phyloP scores from a whole-genome alignment of 1,140 invertebrate species.

The Chironomus tepperi region DNA sequence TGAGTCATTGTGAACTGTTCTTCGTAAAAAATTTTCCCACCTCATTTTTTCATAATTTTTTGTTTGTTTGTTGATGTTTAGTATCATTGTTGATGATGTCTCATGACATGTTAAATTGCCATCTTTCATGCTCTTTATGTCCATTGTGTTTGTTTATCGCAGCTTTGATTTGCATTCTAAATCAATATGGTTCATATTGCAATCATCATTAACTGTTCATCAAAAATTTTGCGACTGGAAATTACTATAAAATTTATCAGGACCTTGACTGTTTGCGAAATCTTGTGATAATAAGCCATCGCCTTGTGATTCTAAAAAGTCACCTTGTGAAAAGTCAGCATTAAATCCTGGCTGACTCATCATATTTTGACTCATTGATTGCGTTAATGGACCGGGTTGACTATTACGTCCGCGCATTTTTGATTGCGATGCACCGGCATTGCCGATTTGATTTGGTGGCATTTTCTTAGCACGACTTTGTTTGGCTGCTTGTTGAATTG shows the following conservation, averaged over 20 bases:
- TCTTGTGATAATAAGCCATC: constrained; percentile 92
- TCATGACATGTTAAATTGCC: too few relatives aligned
- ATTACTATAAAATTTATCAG: background rate
- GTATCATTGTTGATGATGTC: too few relatives aligned
- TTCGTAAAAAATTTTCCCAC: too few relatives aligned
- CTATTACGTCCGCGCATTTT: background rate
- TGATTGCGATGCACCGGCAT: background rate
- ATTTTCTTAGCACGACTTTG: constrained; percentile 29
- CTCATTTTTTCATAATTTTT: too few relatives aligned
- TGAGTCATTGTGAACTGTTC: too few relatives aligned
- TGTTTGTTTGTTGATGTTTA: too few relatives aligned
- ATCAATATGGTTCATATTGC: background rate
- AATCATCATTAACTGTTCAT: background rate
- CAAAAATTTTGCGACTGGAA: constrained; percentile 19
- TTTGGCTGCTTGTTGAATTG: constrained; percentile 45
- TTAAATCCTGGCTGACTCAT: constrained; percentile 57
- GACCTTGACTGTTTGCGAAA: constrained; percentile 48
- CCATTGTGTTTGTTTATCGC: too few relatives aligned
- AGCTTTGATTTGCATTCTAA: too few relatives aligned
- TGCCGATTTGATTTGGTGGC: background rate
- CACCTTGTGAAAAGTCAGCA: constrained; percentile 71
- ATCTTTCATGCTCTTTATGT: too few relatives aligned
- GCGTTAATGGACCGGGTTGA: constrained; percentile 37
- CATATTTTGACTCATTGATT: constrained; percentile 56
- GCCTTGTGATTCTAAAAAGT: constrained; percentile 84